Evolutionary conservation across 2,113 vertebrate genomes (phyloP).

Genomic region (Hypanus sabinus): DNA sequence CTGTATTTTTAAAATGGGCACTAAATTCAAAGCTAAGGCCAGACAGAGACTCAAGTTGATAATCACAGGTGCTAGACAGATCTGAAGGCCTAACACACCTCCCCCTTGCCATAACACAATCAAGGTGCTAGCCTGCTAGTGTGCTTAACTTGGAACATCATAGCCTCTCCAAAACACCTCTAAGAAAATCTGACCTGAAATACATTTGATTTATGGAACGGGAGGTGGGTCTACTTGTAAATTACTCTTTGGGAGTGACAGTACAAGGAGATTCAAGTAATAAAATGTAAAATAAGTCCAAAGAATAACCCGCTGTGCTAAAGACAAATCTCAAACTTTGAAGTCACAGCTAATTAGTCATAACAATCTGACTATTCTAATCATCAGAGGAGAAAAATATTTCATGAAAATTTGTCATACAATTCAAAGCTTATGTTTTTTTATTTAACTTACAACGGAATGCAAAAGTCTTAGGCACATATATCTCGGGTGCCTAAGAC

Average conservation of each 20-base stretch:
- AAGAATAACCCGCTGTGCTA: background rate
- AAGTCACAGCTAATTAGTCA: slow-evolving; percentile 24
- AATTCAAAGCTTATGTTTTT: background rate
- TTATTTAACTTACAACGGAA: no score
- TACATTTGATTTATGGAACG: background rate
- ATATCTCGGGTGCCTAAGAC: no score
- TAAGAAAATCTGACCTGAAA: background rate
- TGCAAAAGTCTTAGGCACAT: no score
- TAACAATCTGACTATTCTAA: slow-evolving; percentile 25
- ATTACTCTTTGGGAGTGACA: background rate
- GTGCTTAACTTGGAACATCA: background rate
- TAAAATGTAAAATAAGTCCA: slow-evolving; percentile 21
- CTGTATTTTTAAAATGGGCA: background rate
- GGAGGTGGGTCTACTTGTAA: background rate
- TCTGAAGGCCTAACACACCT: background rate
- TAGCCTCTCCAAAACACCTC: background rate
- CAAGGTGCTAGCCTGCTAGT: no score
- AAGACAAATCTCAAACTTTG: slow-evolving; percentile 13
- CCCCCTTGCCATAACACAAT: background rate
- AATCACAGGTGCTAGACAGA: background rate
- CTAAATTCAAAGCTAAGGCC: background rate
- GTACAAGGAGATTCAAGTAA: slow-evolving; percentile 21
- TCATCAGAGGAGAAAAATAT: slow-evolving; percentile 7
- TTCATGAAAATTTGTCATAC: slow-evolving; percentile 19
- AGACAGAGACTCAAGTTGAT: background rate